These are phyloP conservation scores for Mamestra brassicae DNA, from an alignment of 2,888 invertebrate species.

Conservation along the genomic window DNA sequence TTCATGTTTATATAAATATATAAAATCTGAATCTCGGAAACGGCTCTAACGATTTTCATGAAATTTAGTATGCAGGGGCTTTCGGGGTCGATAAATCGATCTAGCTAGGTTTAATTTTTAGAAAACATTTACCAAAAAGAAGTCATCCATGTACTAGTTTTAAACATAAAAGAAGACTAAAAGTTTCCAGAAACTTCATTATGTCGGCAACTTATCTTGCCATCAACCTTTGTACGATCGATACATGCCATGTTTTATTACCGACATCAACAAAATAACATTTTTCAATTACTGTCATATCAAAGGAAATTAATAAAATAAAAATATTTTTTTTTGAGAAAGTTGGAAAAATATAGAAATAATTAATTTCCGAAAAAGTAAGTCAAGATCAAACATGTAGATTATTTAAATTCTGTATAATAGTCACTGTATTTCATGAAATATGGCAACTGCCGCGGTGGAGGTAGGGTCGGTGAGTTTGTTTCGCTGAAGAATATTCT, in stretches of 20 bases:
- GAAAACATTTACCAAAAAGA: no score
- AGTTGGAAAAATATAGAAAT: neutral
- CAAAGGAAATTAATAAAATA: conserved; percentile 21
- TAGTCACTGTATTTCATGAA: neutral
- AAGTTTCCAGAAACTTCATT: conserved; percentile 9
- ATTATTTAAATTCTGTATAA: neutral
- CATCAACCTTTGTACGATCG: neutral
- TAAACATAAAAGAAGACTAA: neutral
- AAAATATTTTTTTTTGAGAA: neutral
- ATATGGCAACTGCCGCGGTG: neutral
- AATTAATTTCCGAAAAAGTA: conserved; percentile 21
- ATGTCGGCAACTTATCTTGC: neutral
- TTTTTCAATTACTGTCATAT: conserved; percentile 30
- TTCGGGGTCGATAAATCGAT: no score
- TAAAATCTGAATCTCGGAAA: no score
- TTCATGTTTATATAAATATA: no score
- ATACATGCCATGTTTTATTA: conserved; percentile 16
- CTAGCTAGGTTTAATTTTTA: no score
- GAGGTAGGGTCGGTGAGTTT: no score
- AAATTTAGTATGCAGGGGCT: no score
- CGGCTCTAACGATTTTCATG: no score
- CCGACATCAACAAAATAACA: neutral
- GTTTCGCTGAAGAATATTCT: no score
- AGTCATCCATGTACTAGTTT: no score
- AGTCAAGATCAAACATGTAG: neutral